A percentile compares a stretch with the other conserved stretches of the same genome.
Conservation (phyloP, 2,888 invertebrate species). For the Acronicta alni region DNA sequence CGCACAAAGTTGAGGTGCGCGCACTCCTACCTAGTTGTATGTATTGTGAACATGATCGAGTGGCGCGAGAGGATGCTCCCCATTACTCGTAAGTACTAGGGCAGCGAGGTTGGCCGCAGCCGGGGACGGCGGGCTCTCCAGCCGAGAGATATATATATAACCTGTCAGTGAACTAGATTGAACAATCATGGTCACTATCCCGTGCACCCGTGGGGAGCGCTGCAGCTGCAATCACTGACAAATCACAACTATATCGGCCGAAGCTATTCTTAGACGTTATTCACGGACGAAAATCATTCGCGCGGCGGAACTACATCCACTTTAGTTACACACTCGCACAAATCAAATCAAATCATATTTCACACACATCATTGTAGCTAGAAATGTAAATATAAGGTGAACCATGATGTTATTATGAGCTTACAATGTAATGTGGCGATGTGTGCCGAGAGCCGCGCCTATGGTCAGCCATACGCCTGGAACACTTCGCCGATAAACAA, state of each 20-base stretch:
- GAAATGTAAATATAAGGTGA: not conserved
- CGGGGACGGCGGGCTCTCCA: conserved; percentile 10
- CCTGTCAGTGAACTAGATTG: conserved; percentile 16
- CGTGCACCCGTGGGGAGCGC: conserved; percentile 7
- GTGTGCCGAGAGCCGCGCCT: too few relatives aligned
- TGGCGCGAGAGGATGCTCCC: conserved; percentile 3
- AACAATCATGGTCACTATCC: conserved; percentile 7
- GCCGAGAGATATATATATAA: conserved; percentile 30
- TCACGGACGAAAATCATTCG: conserved; percentile 13
- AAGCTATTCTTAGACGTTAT: conserved; percentile 28
- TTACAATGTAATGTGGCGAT: too few relatives aligned
- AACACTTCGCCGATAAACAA: too few relatives aligned
- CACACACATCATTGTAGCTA: not conserved
- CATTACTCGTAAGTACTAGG: not conserved
- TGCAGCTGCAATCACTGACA: conserved; percentile 8
- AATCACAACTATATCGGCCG: not conserved
- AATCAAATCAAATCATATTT: too few relatives aligned
- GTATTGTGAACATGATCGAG: not conserved
- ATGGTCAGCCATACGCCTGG: too few relatives aligned
- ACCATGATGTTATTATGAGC: too few relatives aligned
- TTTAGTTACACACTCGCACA: not conserved
- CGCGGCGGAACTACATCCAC: not conserved
- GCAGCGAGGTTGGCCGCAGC: conserved; percentile 13
- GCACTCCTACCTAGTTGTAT: not conserved
- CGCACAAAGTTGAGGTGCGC: not conserved